These are phyloP conservation scores for Clupea harengus DNA, from an alignment of 2,113 vertebrate genomes.

Conservation along the genomic window DNA sequence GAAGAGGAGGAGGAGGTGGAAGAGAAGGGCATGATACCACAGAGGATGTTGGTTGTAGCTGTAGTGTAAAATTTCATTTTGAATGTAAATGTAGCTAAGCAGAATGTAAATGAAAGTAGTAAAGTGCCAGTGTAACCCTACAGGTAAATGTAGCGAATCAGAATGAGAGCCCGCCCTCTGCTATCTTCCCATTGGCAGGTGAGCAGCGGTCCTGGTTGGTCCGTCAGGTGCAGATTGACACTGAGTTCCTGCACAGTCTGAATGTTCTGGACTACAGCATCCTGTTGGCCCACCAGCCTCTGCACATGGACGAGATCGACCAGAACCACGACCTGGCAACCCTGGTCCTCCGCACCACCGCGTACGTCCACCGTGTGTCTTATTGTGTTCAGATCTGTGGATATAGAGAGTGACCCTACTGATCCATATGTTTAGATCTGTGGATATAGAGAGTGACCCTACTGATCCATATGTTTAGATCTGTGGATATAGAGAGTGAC, in stretches of 20 bases:
- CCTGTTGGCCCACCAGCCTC: slow-evolving; percentile 77
- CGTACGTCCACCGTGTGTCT: slow-evolving; percentile 58
- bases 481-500: no score
- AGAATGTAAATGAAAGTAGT: no score
- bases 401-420: no score
- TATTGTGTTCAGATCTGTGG: no score
- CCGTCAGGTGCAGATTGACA: slow-evolving; percentile 82
- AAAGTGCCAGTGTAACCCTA: no score
- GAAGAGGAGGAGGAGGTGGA: no score
- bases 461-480: not conserved
- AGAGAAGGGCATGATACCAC: no score
- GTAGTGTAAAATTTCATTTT: no score
- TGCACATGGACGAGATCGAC: slow-evolving; percentile 74
- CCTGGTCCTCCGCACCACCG: slow-evolving; percentile 71
- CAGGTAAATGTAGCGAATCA: not conserved
- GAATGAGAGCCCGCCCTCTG: not conserved
- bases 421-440: slow-evolving; percentile 59
- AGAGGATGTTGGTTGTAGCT: no score
- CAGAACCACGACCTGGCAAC: slow-evolving; percentile 65
- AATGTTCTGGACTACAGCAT: slow-evolving; percentile 87
- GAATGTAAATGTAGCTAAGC: no score
- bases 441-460: slow-evolving; percentile 55
- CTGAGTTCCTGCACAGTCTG: slow-evolving; percentile 74
- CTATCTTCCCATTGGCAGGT: slow-evolving; percentile 58
- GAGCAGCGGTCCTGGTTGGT: slow-evolving; percentile 78